Evolutionary conservation across 2,888 invertebrate species (phyloP).

Genomic region (Acleris literana): DNA sequence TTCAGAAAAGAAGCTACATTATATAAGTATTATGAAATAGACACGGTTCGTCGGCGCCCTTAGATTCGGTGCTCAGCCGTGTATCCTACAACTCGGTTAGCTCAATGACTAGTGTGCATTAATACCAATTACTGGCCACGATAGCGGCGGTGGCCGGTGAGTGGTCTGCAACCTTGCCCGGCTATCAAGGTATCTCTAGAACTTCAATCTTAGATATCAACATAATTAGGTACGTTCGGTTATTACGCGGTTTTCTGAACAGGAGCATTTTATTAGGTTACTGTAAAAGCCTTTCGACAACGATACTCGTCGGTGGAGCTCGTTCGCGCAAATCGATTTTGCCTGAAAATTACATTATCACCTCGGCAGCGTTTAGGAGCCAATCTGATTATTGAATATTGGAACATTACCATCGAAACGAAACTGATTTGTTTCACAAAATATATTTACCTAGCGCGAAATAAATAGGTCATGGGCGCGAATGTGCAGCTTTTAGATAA

Average conservation of each 20-base stretch:
- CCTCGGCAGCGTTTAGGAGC: slow-evolving; percentile 2
- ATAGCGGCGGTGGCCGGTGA: slow-evolving; percentile 32
- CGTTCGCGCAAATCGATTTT: slow-evolving; percentile 23
- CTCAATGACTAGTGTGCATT: slow-evolving; percentile 57
- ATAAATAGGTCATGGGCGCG: slow-evolving; percentile 22
- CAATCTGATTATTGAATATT: slow-evolving; percentile 13
- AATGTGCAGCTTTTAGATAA: slow-evolving; percentile 10
- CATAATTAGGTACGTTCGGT: slow-evolving; percentile 21
- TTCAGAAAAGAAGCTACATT: slow-evolving; percentile 15
- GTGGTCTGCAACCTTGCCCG: slow-evolving; percentile 59
- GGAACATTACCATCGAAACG: slow-evolving; percentile 6
- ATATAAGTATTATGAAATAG: slow-evolving; percentile 38
- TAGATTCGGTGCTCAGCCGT: slow-evolving; percentile 58
- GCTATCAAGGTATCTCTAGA: slow-evolving; percentile 59
- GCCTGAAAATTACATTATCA: slow-evolving; percentile 19
- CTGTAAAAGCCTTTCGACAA: slow-evolving; percentile 6
- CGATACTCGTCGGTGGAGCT: neutral
- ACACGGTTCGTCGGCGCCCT: slow-evolving; percentile 58
- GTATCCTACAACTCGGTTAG: slow-evolving; percentile 64
- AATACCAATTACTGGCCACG: slow-evolving; percentile 47
- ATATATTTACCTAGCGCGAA: neutral
- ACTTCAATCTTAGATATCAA: slow-evolving; percentile 31
- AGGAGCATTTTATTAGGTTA: slow-evolving; percentile 14
- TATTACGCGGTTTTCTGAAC: slow-evolving; percentile 3
- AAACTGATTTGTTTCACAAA: neutral